Base-by-base conservation (phyloP, 2,797 vertebrate genomes). In the Chelidonichthys spinosus region DNA sequence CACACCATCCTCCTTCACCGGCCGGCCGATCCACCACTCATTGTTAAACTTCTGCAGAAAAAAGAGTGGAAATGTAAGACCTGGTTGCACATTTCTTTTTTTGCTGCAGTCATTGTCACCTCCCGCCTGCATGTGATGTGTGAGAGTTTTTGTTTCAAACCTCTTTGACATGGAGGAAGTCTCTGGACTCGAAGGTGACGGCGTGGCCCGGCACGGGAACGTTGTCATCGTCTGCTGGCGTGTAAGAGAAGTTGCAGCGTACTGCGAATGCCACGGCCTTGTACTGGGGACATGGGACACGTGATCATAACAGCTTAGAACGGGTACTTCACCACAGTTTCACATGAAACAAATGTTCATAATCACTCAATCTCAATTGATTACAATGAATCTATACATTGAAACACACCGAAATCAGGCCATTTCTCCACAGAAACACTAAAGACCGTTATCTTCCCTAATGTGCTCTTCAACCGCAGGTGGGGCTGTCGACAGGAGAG, bases 161-260 rank as follows among this genome's bases (percentile, higher is more conserved):
- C 96, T 99, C 98, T 96, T 99, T 99, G 92, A 99, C 94, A 69
- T 99, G 98, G 75, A 99, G 95, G 92, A 99, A 99, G 93, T 99
- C 98, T 95, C 97, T 97, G 87, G 97, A 95, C 84, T 99, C 98
- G 70, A 99, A 99, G 69, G 96, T 97, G 92, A 99, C 95, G 46
- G 97, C 98, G 91, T 97, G 97, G 82, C 98, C 97, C 6, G 96
- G 97, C 35, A 99, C 97, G 0, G 98, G 98, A 52, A 98, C 94
- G 18, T 98, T 98, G 67, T 99, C 98, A 85, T 99, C 97, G 0
- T 98, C 97, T 74, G 96, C 96, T 72, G 98, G 96, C 17, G 93
- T 97, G 89, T 99, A 99, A 75, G 96, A 97, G 91, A 98, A 98
- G 93, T 99, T 99, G 91, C 97, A 98, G 83, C 97, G 97, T 73